A percentile compares a stretch with the other conserved stretches of the same genome.
These are phyloP conservation scores for Chrosomus eos DNA, from an alignment of 2,797 vertebrate genomes.

Conservation along the genomic window DNA sequence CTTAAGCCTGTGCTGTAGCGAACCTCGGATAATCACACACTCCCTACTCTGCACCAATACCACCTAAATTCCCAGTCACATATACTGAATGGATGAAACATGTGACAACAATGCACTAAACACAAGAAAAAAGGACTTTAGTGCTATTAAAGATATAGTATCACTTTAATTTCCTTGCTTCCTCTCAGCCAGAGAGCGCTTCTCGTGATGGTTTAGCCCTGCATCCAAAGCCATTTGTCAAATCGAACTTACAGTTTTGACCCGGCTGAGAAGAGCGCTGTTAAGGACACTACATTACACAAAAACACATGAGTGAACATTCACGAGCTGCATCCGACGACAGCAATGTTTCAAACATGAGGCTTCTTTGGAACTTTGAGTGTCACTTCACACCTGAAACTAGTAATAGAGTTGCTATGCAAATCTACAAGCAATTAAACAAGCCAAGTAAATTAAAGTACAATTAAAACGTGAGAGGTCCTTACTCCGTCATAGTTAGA, in stretches of 20 bases:
- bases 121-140: not conserved
- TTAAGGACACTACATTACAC: constrained; percentile 32
- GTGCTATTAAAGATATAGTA: constrained; percentile 16
- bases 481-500: constrained; percentile 63
- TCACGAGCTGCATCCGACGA: not conserved
- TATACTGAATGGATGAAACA: not conserved
- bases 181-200: not conserved
- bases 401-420: constrained; percentile 60
- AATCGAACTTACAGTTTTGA: constrained; percentile 6
- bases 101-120: not conserved
- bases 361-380: constrained; percentile 45
- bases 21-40: constrained; percentile 91
- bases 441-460: constrained; percentile 61
- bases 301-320: constrained; percentile 29
- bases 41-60: constrained; percentile 62
- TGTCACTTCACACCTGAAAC: constrained; percentile 54
- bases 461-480: constrained; percentile 69
- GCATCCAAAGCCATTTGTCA: constrained; percentile 12
- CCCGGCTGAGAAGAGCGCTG: constrained; percentile 18
- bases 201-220: not conserved
- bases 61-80: constrained; percentile 29
- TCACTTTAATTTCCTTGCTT: constrained; percentile 32
- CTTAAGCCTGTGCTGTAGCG: constrained; percentile 87
- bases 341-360: constrained; percentile 20
- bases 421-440: constrained; percentile 77